Evolutionary conservation across 1,140 invertebrate genomes (phyloP).

Genomic region (Orius laevigatus): DNA sequence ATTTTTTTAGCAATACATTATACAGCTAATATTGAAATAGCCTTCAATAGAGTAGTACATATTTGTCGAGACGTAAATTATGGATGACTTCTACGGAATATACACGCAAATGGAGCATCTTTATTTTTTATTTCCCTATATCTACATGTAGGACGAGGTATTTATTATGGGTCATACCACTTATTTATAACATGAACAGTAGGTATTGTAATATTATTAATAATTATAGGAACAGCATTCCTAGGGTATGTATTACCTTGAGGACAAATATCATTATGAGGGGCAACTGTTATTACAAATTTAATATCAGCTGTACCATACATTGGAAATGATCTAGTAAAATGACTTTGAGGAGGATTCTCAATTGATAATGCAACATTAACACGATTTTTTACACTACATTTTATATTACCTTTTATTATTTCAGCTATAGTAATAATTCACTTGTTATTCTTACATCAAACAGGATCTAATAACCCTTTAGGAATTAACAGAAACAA

Average conservation of each 20-base stretch:
- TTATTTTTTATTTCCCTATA: slow-evolving; percentile 10
- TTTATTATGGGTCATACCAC: slow-evolving; percentile 10
- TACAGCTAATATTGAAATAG: too few species aligned
- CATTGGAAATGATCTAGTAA: slow-evolving; percentile 36
- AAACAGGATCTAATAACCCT: slow-evolving; percentile 41
- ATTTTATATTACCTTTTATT: slow-evolving; percentile 52
- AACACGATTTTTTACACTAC: slow-evolving; percentile 52
- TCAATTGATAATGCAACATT: slow-evolving; percentile 47
- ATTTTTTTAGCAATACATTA: too few species aligned
- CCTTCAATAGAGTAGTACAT: slow-evolving; percentile 34
- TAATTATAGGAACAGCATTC: slow-evolving; percentile 44
- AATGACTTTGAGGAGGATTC: slow-evolving; percentile 52
- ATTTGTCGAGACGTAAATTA: slow-evolving; percentile 9
- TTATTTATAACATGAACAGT: slow-evolving; percentile 9
- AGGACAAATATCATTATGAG: slow-evolving; percentile 57
- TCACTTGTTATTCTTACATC: slow-evolving; percentile 42
- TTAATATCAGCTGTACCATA: slow-evolving; percentile 47
- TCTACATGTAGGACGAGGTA: slow-evolving; percentile 7
- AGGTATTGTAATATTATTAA: slow-evolving; percentile 20
- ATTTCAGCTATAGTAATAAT: slow-evolving; percentile 36
- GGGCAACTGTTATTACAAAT: slow-evolving; percentile 54
- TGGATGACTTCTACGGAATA: slow-evolving; percentile 34
- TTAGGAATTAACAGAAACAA: slow-evolving; percentile 38
- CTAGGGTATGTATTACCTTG: slow-evolving; percentile 51
- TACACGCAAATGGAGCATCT: slow-evolving; percentile 28